Conservation (phyloP, 1,140 invertebrate species). For the Paracyclopina nana region DNA sequence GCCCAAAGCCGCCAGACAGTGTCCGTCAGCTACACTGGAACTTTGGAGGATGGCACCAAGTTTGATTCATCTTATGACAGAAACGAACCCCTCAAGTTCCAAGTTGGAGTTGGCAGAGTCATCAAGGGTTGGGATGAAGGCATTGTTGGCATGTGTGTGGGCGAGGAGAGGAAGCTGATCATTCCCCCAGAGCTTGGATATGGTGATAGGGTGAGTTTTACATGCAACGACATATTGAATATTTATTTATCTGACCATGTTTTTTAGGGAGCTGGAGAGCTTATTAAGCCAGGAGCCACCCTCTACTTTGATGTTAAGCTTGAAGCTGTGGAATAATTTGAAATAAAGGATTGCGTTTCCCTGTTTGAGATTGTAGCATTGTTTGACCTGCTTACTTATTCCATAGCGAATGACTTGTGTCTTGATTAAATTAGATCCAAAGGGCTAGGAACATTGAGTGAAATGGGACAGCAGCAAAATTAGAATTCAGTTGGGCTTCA, state of each 20-base stretch:
- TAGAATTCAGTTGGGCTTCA: no score
- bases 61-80: constrained; percentile 71
- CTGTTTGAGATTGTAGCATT: no score
- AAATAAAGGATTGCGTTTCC: no score
- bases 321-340: no score
- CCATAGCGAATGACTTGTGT: no score
- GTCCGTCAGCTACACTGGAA: constrained; percentile 83
- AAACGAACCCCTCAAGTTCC: constrained; percentile 28
- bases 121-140: constrained; percentile 29
- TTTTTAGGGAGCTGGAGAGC: constrained; percentile 21
- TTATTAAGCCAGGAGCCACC: constrained; percentile 42
- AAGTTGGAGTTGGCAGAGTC: constrained; percentile 26
- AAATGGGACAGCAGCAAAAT: no score
- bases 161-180: constrained; percentile 27
- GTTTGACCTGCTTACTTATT: no score
- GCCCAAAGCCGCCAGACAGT: constrained; percentile 66
- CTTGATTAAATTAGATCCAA: no score
- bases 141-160: constrained; percentile 28
- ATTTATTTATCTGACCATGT: no score
- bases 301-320: constrained; percentile 79
- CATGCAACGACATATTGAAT: no score
- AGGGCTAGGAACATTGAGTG: no score
- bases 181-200: constrained; percentile 27
- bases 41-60: constrained; percentile 61
- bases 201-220: constrained; percentile 24